These are phyloP conservation scores for Galerucella nymphaeae DNA, from an alignment of 2,888 invertebrate species.

Conservation along the genomic window DNA sequence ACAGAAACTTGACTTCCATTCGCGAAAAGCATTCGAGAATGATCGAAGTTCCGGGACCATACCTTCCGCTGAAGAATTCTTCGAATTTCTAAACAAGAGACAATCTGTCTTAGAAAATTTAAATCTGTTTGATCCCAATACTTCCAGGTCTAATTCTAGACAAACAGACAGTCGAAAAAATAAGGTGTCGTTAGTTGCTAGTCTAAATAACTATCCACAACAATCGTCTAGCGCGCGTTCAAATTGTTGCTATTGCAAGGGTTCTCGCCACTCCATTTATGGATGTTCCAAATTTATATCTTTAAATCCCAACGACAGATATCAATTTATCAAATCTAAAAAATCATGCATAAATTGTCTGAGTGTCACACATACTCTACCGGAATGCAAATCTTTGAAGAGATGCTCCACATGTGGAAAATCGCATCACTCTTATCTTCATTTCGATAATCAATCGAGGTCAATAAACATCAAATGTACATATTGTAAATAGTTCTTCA, in stretches of 20 bases:
- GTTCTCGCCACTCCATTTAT: background rate
- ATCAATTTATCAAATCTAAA: background rate
- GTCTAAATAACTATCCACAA: background rate
- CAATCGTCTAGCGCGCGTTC: background rate
- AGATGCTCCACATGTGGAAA: background rate
- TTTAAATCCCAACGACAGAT: background rate
- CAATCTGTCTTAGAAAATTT: background rate
- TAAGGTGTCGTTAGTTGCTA: background rate
- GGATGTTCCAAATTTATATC: background rate
- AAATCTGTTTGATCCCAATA: background rate
- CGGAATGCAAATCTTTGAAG: no score
- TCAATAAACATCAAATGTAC: background rate
- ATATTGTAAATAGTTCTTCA: background rate
- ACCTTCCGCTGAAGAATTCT: background rate
- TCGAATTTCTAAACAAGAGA: background rate
- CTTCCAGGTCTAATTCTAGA: background rate
- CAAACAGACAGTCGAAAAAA: background rate
- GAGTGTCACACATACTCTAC: no score
- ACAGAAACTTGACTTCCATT: background rate
- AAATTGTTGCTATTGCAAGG: background rate
- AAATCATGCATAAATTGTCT: no score
- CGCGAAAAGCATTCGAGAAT: background rate
- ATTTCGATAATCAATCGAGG: background rate
- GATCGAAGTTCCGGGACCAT: background rate
- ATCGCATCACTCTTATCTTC: background rate